Conservation (phyloP, 2,888 invertebrate genomes). For the Aelia acuminata region DNA sequence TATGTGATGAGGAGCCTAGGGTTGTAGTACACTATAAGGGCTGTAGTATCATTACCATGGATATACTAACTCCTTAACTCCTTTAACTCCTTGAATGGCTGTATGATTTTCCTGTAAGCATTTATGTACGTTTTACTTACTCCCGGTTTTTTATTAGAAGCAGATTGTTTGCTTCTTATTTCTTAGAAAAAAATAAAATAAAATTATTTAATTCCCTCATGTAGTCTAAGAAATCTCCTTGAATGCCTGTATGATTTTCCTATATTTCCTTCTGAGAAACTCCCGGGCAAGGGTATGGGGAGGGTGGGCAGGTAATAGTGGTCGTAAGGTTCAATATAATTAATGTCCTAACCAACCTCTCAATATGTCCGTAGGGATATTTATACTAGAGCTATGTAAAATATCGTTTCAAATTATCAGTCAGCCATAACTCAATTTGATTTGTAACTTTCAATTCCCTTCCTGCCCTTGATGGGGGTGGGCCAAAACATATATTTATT, state of each 20-base stretch:
- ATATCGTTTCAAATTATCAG: slow-evolving; percentile 44
- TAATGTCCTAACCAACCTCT: slow-evolving; percentile 3
- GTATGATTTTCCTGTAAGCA: no score
- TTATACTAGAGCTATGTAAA: slow-evolving; percentile 3
- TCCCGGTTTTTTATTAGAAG: no score
- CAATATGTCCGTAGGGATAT: slow-evolving; percentile 2
- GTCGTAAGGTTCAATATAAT: neutral
- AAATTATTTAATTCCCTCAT: no score
- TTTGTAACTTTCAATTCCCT: slow-evolving; percentile 36
- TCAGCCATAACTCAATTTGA: slow-evolving; percentile 36
- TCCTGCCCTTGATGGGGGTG: neutral
- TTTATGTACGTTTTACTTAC: no score
- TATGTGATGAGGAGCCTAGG: no score
- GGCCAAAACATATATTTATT: slow-evolving; percentile 23
- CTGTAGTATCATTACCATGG: no score
- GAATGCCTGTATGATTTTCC: neutral
- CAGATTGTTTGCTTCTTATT: no score
- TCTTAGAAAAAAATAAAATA: no score
- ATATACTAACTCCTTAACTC: no score
- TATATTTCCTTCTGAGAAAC: neutral
- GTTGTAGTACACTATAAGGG: no score
- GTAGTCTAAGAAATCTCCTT: neutral
- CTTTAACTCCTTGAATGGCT: no score
- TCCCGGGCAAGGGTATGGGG: neutral
- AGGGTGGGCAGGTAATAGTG: neutral